Conservation (phyloP, 2,888 invertebrate genomes). For the Drosophila kambysellisi region DNA sequence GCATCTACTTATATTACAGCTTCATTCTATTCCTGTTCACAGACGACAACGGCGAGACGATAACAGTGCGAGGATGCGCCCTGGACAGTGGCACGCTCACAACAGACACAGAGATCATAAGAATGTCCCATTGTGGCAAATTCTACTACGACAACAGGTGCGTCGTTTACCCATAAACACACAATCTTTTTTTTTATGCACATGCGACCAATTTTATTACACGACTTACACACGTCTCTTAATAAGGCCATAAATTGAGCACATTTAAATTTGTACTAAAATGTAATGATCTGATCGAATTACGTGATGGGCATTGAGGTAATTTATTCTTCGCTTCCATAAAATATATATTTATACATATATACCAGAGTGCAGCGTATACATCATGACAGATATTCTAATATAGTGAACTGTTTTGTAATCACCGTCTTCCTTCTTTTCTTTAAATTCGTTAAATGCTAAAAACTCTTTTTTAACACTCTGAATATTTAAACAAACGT, state of each 20-base stretch:
- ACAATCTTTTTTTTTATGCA: slow-evolving; percentile 3
- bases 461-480: background rate
- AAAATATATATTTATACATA: background rate
- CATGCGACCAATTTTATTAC: slow-evolving; percentile 6
- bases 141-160: slow-evolving; percentile 95
- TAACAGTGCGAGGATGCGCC: slow-evolving; percentile 97
- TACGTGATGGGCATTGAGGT: slow-evolving; percentile 13
- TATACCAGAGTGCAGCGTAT: too few species aligned
- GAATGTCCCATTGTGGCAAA: slow-evolving; percentile 98
- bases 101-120: slow-evolving; percentile 97
- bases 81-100: slow-evolving; percentile 97
- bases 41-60: slow-evolving; percentile 92
- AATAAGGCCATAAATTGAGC: slow-evolving; percentile 14
- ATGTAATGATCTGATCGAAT: slow-evolving; percentile 22
- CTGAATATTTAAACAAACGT: background rate
- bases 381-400: background rate
- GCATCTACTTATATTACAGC: slow-evolving; percentile 12
- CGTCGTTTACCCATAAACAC: slow-evolving; percentile 49
- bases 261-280: slow-evolving; percentile 15
- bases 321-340: background rate
- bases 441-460: background rate
- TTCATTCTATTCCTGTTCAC: slow-evolving; percentile 30
- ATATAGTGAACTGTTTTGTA: background rate
- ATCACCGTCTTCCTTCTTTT: background rate
- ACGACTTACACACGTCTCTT: slow-evolving; percentile 1